Evolutionary conservation across 1,140 invertebrate species (phyloP).

Genomic region (Lordiphosa mommai): DNA sequence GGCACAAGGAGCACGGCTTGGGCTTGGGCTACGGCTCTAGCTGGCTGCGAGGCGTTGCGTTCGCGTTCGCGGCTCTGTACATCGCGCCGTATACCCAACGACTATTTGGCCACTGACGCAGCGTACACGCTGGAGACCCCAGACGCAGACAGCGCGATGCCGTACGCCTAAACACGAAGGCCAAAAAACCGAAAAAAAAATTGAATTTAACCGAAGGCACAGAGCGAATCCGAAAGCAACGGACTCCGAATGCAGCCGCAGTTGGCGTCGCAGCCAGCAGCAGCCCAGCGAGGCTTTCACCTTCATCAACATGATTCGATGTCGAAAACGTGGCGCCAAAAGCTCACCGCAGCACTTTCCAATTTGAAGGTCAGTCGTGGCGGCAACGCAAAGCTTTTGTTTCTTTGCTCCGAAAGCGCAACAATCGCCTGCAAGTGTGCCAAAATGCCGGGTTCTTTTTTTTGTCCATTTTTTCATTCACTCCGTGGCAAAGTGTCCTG

Average conservation of each 20-base stretch:
- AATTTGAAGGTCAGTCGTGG: slow-evolving; percentile 30
- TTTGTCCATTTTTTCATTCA: no score
- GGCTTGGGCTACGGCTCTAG: slow-evolving; percentile 12
- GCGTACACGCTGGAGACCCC: slow-evolving; percentile 68
- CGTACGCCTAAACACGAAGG: slow-evolving; percentile 3
- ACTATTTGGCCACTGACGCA: slow-evolving; percentile 64
- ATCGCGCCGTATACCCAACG: slow-evolving; percentile 79
- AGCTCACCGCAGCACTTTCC: slow-evolving; percentile 10
- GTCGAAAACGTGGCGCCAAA: slow-evolving; percentile 14
- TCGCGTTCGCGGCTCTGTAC: slow-evolving; percentile 75
- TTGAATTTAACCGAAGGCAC: slow-evolving; percentile 26
- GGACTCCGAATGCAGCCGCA: slow-evolving; percentile 41
- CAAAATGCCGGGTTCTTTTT: neutral
- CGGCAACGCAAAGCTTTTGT: neutral
- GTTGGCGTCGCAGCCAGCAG: slow-evolving; percentile 5
- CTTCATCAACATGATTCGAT: slow-evolving; percentile 28
- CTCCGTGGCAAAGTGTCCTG: no score
- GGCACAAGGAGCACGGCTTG: neutral
- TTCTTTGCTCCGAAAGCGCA: neutral
- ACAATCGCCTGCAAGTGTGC: neutral
- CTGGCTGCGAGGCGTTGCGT: slow-evolving; percentile 35
- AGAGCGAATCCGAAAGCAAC: neutral
- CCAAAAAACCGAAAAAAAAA: slow-evolving; percentile 3
- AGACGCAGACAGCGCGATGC: slow-evolving; percentile 30
- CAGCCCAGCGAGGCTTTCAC: slow-evolving; percentile 32